Base-by-base conservation (phyloP, 2,113 vertebrate genomes). In the Onychorhynchus coronatus region DNA sequence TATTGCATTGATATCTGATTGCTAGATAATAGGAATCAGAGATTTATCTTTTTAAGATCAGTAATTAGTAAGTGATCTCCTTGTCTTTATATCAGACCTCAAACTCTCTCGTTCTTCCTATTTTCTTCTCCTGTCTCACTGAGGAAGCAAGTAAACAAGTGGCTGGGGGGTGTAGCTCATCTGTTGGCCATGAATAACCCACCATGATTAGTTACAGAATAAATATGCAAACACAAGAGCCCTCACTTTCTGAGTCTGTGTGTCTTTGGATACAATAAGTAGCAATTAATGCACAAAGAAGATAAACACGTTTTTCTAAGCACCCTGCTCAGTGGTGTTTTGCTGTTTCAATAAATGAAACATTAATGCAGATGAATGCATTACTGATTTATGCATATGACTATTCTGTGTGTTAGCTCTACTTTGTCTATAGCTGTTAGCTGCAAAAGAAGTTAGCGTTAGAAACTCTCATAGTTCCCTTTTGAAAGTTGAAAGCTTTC, bases 381-480 rank as follows among this genome's bases (percentile, higher is more conserved):
- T 73, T 93, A 95, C 88, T 90, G 88, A 96, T 95, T 97, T 90
- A 95, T 92, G 62, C 50, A 65, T 56, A 65, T 62, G 19, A 76
- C 33, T 80, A 27, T 95, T 78, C 63, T 59, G 66, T 81, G 62
- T 46, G 66, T 88, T 97, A 93, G 80, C 68, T 61, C n/a, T 63
- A 58, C 78, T 95, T 70, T 63, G 89, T 91, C 80, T 86, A 30
- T 70, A 28, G 41, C 31, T 95, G 81, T 88, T 89, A 96, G 81
- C 67, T 96, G 74, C 93, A 96, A 93, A 84, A 79, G 79, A 95
- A 92, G 85, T 90, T 85, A 96, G 28, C 50, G 82, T 94, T 95
- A 94, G 79, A 77, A 87, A 82, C 67, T 81, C 33, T 77, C 75
- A 73, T 95, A 94, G 89, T 88, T 93, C 81, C 81, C 47, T 87